These are phyloP conservation scores for Phaethon lepturus DNA, from an alignment of 2,113 vertebrate genomes.

Conservation along the genomic window DNA sequence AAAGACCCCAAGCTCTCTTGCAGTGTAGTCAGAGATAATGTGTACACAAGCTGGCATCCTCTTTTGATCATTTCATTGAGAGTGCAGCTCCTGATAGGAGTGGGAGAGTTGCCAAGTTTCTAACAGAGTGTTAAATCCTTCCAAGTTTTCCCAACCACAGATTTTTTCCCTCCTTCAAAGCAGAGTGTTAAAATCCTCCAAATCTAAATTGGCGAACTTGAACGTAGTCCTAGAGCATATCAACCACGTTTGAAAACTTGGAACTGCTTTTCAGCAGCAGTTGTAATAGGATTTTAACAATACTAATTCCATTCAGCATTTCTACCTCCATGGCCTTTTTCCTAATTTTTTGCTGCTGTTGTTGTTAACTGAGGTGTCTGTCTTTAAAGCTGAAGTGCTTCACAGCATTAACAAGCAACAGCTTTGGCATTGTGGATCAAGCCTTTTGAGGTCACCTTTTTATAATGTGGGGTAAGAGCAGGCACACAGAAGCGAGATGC, in stretches of 20 bases:
- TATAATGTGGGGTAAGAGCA: not conserved
- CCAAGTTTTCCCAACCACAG: not conserved
- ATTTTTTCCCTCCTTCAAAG: not conserved
- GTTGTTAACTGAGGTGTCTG: not conserved
- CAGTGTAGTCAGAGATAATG: not conserved
- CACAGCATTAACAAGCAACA: not conserved
- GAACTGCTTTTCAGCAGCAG: not conserved
- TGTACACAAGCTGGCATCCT: not conserved
- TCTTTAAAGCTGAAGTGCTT: not conserved
- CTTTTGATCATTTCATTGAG: not conserved
- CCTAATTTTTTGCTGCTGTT: not conserved
- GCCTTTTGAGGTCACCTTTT: not conserved
- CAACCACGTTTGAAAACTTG: not conserved
- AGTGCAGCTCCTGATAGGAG: not conserved
- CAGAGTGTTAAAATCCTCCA: conserved; percentile 29
- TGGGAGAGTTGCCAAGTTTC: not conserved
- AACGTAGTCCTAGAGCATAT: not conserved
- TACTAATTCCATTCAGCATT: not conserved
- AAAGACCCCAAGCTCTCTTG: not conserved
- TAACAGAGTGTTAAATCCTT: conserved; percentile 11
- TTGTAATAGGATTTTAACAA: not conserved
- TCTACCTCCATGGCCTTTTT: not conserved
- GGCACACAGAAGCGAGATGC: not conserved
- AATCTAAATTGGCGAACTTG: not conserved
- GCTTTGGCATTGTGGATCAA: not conserved